These are phyloP conservation scores for Nephotettix cincticeps DNA, from an alignment of 1,140 invertebrate species.

Conservation along the genomic window DNA sequence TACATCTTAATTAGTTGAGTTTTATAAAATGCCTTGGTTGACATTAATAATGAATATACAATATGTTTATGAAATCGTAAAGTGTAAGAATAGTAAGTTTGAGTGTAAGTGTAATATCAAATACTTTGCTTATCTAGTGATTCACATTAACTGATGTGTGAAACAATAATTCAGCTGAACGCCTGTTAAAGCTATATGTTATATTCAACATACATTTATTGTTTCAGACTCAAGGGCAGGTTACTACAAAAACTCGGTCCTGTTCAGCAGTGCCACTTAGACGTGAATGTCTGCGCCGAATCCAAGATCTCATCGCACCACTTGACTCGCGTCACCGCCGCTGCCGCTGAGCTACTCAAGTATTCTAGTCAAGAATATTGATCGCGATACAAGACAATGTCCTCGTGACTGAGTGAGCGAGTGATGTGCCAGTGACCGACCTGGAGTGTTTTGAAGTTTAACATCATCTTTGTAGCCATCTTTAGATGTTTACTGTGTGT, in stretches of 20 bases:
- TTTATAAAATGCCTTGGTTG: too few species aligned
- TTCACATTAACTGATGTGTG: too few species aligned
- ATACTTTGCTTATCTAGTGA: too few species aligned
- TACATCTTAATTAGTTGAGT: too few species aligned
- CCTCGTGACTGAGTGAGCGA: not conserved
- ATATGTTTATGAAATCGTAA: too few species aligned
- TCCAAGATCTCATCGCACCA: slow-evolving; percentile 19
- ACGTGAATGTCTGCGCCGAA: slow-evolving; percentile 36
- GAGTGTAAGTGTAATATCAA: too few species aligned
- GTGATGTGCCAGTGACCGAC: slow-evolving; percentile 16
- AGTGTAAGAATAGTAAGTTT: too few species aligned
- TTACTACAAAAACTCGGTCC: slow-evolving; percentile 83
- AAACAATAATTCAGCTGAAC: too few species aligned
- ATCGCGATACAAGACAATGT: too few species aligned
- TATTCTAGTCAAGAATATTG: slow-evolving; percentile 20
- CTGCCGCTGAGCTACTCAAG: slow-evolving; percentile 2
- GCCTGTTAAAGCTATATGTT: too few species aligned
- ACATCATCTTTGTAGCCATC: slow-evolving; percentile 9
- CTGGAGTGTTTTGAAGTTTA: slow-evolving; percentile 1
- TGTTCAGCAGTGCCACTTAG: slow-evolving; percentile 84
- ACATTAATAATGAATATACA: too few species aligned
- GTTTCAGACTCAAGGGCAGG: slow-evolving; percentile 60
- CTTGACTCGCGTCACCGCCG: not conserved
- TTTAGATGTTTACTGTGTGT: slow-evolving; percentile 7
- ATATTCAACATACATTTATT: slow-evolving; percentile 36